Base-by-base conservation (phyloP, 2,888 invertebrate species). In the Tryphoninae sp. region DNA sequence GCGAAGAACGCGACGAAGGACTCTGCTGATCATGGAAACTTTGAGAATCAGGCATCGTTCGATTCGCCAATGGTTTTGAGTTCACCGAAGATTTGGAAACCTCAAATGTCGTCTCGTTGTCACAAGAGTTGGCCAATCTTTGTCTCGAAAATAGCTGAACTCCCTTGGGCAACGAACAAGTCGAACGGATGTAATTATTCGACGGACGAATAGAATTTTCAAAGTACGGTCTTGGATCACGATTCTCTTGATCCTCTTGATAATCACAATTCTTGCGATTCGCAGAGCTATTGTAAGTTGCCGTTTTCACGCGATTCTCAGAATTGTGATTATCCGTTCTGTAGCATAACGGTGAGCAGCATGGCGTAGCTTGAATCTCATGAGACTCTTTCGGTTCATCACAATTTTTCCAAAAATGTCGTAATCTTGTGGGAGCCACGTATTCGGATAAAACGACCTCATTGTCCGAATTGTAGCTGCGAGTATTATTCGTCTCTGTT, bases 381-480 rank as follows among this genome's bases (percentile, higher is more conserved):
- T 33, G 55, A 53, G n/a, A 33, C 26, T 33, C 45, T 76, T 22
- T 42, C 64, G 9, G 49, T 62, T 19, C 2, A 40, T 78, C 62
- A 1, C 62, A 74, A 62, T 81, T 23, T 53, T 74, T 68, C n/a
- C 59, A 64, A 19, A 64, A 76, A 69, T 69, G 58, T 65, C 59
- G 19, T 61, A 69, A 68, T 55, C 71, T 61, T 16, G 58, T 13
- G 2, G 55, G 55, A 19, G 16, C 19, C 6, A 55, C 19, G 55
- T 19, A n/a, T 16, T 55, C 19, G 2, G 19, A 55, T 8, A 55
- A 19, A 55, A 55, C 7, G 9, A 68, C 11, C 4, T 83, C 81
- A 55, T 83, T 78, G 22, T 81, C 78, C n/a, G 83, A 83, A 62
- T 75, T 81, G 55, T 62, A 83, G n/a, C 62, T 71, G 1, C 74